These are phyloP conservation scores for Brachystomella parvula DNA, from an alignment of 1,140 invertebrate genomes.

Conservation along the genomic window DNA sequence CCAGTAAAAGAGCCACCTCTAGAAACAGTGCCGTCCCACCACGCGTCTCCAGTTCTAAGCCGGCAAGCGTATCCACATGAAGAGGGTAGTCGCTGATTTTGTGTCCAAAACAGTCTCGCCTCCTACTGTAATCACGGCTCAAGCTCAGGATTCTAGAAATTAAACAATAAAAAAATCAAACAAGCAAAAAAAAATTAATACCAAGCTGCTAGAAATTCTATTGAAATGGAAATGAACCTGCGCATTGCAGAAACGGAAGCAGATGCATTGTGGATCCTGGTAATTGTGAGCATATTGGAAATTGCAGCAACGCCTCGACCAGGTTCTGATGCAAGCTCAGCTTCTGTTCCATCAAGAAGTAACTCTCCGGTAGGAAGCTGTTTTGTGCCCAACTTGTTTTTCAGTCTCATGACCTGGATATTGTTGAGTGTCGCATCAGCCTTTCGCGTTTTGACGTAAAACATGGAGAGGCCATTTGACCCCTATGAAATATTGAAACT, in stretches of 20 bases:
- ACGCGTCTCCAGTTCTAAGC: conserved; percentile 50
- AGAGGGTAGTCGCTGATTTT: conserved; percentile 47
- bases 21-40: conserved; percentile 42
- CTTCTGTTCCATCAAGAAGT: conserved; percentile 49
- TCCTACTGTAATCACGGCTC: conserved; percentile 49
- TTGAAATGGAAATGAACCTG: conserved; percentile 44
- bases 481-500: conserved; percentile 41
- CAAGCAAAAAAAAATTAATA: background rate
- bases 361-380: conserved; percentile 57
- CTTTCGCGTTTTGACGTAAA: conserved; percentile 47
- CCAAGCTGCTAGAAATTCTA: background rate
- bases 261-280: conserved; percentile 53
- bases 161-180: conserved; percentile 3
- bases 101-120: conserved; percentile 49
- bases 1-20: conserved; percentile 44
- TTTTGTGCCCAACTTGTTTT: conserved; percentile 52
- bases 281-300: conserved; percentile 53
- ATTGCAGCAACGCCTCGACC: conserved; percentile 52
- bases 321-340: conserved; percentile 47
- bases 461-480: conserved; percentile 50
- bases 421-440: conserved; percentile 47
- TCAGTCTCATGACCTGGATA: conserved; percentile 51
- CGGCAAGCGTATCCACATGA: conserved; percentile 50
- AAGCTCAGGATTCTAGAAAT: conserved; percentile 38
- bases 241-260: conserved; percentile 47